Evolutionary conservation across 1,140 invertebrate species (phyloP).

Genomic region (Lamellibrachia luymesi): DNA sequence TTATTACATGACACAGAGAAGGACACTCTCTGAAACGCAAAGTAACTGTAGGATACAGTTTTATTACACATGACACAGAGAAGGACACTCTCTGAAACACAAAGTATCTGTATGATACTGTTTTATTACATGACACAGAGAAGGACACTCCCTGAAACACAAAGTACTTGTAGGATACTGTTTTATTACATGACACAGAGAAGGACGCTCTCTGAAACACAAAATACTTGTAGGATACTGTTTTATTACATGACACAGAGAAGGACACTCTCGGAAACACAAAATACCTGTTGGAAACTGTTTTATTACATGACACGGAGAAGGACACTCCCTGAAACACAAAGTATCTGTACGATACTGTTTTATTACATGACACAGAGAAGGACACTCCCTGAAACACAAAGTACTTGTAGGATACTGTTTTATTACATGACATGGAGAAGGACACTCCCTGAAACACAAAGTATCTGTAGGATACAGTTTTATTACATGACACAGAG

Average conservation of each 20-base stretch:
- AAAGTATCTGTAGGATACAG: background rate
- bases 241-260: slow-evolving; percentile 62
- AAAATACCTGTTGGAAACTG: background rate
- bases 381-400: slow-evolving; percentile 64
- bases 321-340: slow-evolving; percentile 64
- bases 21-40: no score
- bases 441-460: slow-evolving; percentile 64
- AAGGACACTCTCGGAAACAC: slow-evolving; percentile 64
- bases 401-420: background rate
- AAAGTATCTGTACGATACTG: background rate
- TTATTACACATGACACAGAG: no score
- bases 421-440: slow-evolving; percentile 65
- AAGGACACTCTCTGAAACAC: no score
- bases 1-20: no score
- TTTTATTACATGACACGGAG: slow-evolving; percentile 65
- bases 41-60: no score
- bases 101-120: no score
- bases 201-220: no score
- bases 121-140: no score
- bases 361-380: slow-evolving; percentile 62
- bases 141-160: no score
- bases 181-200: no score
- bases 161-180: no score
- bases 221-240: no score
- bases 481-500: slow-evolving; percentile 62